Evolutionary conservation across 2,113 vertebrate species (phyloP).

Genomic region (Poecile atricapillus): DNA sequence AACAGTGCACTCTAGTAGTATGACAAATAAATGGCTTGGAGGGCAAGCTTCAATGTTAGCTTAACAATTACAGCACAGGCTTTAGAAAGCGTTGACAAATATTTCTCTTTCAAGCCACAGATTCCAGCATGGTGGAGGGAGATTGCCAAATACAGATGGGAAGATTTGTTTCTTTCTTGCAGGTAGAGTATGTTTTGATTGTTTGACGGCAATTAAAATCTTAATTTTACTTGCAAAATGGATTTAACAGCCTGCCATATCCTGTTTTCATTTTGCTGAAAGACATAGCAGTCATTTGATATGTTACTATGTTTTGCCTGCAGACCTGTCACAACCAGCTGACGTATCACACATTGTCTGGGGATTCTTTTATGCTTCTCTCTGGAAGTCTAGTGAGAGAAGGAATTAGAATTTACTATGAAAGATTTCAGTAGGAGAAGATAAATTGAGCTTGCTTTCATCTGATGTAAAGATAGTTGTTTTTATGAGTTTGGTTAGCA

Average conservation of each 20-base stretch:
- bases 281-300: background rate
- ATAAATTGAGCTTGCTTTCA: background rate
- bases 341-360: background rate
- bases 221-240: background rate
- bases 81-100: slow-evolving; percentile 1
- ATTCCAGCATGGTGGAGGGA: slow-evolving; percentile 90
- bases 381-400: background rate
- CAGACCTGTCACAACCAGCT: background rate
- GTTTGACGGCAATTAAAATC: background rate
- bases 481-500: background rate
- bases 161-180: slow-evolving; percentile 96
- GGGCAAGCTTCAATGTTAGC: background rate
- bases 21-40: background rate
- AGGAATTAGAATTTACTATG: background rate
- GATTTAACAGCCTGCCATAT: background rate
- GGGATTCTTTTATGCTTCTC: background rate
- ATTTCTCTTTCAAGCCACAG: slow-evolving; percentile 80
- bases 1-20: background rate
- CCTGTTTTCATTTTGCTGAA: background rate
- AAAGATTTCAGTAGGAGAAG: background rate
- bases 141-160: slow-evolving; percentile 98
- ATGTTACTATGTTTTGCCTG: background rate
- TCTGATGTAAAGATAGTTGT: background rate
- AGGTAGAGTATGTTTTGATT: slow-evolving; percentile 73
- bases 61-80: background rate